Evolutionary conservation across 1,140 invertebrate genomes (phyloP), one percentile per base, ranked within the genome.

Genomic region (Grapholita molesta): DNA sequence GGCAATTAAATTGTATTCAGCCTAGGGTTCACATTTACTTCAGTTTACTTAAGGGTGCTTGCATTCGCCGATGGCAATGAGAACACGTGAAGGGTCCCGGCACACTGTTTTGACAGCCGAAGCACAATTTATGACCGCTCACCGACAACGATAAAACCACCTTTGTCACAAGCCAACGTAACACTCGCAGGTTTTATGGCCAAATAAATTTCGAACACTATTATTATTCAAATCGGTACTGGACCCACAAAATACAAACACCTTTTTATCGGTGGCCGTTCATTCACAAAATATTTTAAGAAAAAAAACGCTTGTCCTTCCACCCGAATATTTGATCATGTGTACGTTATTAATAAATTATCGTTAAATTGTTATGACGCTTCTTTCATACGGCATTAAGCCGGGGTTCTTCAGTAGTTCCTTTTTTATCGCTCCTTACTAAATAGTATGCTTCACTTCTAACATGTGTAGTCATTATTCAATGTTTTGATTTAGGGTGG

Each of bases 151-250:
- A 88, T 89, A 90, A 90, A 90, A 86, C 84, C 71, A 77, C 84
- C 82, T 89, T 89, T 88, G 86, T 89, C 86, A 90, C 81, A 83
- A 80, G 77, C 84, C 78, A 81, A 78, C 78, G 73, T 76, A 82
- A 82, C 85, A 86, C 85, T 83, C 78, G 70, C 78, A 73, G 72
- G 67, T 80, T 90, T 90, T 90, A 90, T 81, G 88, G 87, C 70
- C 83, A 84, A 89, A 90, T 90, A 90, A 90, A 89, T 90, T 89
- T 86, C 78, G 79, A 88, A 88, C 84, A 86, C 86, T 88, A 90
- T 90, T 90, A 90, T 89, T 75, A 90, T 89, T 90, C 85, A 90
- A 89, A 90, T 90, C 77, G 78, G 66, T 76, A 76, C 76, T 74
- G 81, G 77, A 81, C 83, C 79, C 83, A 86, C 83, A 81, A 85